These are phyloP conservation scores for Sipha flava DNA, from an alignment of 1,140 invertebrate genomes.

Conservation along the genomic window DNA sequence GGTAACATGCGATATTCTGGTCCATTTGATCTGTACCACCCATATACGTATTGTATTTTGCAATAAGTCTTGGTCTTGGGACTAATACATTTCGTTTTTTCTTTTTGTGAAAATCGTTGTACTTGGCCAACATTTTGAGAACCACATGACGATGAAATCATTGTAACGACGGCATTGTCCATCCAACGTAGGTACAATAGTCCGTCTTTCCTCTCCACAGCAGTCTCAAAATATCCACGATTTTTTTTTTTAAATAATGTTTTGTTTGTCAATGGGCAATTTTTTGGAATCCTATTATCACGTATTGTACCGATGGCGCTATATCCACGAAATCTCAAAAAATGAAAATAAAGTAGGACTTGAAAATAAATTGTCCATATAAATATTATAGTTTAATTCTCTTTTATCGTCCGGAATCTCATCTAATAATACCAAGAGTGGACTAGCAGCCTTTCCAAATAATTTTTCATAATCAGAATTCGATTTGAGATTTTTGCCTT, in stretches of 20 bases:
- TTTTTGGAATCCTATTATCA: background rate
- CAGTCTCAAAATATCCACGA: background rate
- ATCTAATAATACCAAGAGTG: background rate
- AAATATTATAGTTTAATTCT: background rate
- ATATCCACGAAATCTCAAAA: background rate
- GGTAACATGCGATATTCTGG: constrained; percentile 33
- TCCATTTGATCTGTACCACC: constrained; percentile 36
- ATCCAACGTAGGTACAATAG: background rate
- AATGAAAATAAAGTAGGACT: background rate
- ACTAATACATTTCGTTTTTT: constrained; percentile 33
- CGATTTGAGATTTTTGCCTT: background rate
- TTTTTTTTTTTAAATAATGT: background rate
- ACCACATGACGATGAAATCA: background rate
- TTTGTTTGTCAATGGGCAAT: background rate
- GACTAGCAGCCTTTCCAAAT: background rate
- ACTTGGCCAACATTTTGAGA: background rate
- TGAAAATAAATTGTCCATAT: background rate
- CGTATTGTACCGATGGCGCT: background rate
- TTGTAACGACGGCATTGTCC: background rate
- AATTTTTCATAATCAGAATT: background rate
- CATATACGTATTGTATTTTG: constrained; percentile 34
- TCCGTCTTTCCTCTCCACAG: background rate
- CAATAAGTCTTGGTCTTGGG: constrained; percentile 33
- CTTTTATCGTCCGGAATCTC: background rate
- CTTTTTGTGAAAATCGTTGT: background rate